phyloP scores from a whole-genome alignment of 2,113 vertebrate species.

The Lophochroa leadbeateri region DNA sequence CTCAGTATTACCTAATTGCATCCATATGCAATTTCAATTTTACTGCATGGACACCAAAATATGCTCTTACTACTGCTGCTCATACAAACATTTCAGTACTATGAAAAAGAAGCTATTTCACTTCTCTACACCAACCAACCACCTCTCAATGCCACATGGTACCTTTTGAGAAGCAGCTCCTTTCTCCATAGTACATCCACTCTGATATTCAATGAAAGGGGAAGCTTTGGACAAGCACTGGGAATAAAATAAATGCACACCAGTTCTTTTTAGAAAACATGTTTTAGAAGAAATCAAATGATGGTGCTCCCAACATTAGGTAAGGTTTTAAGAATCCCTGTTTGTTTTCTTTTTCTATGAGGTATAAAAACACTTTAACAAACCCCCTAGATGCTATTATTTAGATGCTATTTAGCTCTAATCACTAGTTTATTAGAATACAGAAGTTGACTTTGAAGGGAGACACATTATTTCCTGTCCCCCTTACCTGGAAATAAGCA shows the following conservation, averaged over 20 bases:
- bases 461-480: neutral
- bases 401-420: neutral
- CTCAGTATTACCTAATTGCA: neutral
- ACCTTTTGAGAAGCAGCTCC: neutral
- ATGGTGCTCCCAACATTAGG: neutral
- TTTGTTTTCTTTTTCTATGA: neutral
- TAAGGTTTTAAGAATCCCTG: neutral
- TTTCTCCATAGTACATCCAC: neutral
- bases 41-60: neutral
- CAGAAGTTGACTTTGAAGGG: neutral
- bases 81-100: neutral
- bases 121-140: neutral
- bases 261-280: neutral
- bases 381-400: neutral
- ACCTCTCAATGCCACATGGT: neutral
- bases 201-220: neutral
- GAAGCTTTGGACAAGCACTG: rapidly evolving
- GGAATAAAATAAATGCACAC: neutral
- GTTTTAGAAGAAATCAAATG: neutral
- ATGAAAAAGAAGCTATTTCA: conserved; percentile 23
- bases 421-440: neutral
- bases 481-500: neutral
- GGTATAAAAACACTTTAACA: neutral
- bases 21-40: neutral
- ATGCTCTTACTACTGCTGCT: neutral